Percentiles rank a stretch among this genome's conserved stretches.
phyloP scores from a whole-genome alignment of 2,113 vertebrate species.

The Eclectus roratus region DNA sequence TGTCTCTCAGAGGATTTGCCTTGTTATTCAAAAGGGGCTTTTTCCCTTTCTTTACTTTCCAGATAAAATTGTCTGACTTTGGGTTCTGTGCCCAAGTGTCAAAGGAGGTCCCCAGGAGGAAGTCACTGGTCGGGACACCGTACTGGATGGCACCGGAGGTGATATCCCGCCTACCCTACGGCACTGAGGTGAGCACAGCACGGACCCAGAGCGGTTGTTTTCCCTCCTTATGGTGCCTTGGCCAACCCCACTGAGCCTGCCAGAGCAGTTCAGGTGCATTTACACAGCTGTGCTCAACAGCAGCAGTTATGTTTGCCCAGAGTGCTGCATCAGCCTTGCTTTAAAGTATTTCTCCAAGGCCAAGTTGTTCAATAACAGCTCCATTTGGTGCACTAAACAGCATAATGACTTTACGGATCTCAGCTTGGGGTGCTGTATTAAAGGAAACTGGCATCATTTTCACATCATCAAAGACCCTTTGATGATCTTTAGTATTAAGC shows the following conservation, averaged over 20 bases:
- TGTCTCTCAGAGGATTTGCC: not conserved
- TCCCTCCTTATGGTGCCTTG: not conserved
- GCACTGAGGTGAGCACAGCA: constrained; percentile 84
- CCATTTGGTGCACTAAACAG: not conserved
- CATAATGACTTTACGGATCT: not conserved
- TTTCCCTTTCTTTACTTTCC: not conserved
- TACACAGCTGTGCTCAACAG: not conserved
- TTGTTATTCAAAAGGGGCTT: not conserved
- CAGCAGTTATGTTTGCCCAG: not conserved
- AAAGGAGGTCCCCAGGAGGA: constrained; percentile 97
- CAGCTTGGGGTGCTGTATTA: not conserved
- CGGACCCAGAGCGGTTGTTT: rapidly evolving
- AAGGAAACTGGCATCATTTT: not conserved
- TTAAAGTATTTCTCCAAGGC: not conserved
- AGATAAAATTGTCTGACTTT: constrained; percentile 98
- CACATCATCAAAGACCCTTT: not conserved
- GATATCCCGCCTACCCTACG: constrained; percentile 95
- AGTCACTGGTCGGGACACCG: constrained; percentile 94
- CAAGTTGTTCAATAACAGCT: not conserved
- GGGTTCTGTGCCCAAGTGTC: constrained; percentile 99
- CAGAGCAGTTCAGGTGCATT: not conserved
- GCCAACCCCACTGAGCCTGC: rapidly evolving
- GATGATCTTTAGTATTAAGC: not conserved
- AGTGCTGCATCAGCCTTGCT: not conserved
- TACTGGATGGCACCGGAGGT: constrained; percentile 99